Base-by-base conservation (phyloP, 2,797 vertebrate genomes). In the Aeoliscus strigatus region DNA sequence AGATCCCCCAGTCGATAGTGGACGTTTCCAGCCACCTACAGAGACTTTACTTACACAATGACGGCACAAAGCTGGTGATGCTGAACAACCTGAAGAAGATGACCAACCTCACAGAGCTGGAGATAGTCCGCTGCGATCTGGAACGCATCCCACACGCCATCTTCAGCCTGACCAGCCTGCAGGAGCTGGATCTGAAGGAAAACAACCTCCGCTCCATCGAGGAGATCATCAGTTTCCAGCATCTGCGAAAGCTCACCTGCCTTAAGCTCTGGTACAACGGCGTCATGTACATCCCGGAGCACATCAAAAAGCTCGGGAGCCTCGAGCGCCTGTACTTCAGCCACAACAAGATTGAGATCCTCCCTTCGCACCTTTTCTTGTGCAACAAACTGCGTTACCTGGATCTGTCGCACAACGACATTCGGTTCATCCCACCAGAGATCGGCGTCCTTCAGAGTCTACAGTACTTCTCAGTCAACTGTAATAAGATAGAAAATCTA, bases 201-300 rank as follows among this genome's bases (percentile, higher is more conserved):
- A 99, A 99, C 65, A 94, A 86, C 79, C 93, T 99, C 70, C 90
- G 90, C 47, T 96, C 94, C 70, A 95, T 98, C 27, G 94, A 97
- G 80, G 96, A 98, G 86, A 89, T 97, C 67, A 93, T 97, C 70
- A 97, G 93, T 81, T 97, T 99, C 79, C 96, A 98, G 77, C 93
- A 98, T 72, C 88, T 98, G 39, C 97, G 93, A 87, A 92, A 93
- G 80, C 77, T 99, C 69, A 92, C 91, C 9, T 97, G 92, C 80
- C 91, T 99, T 47, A 99, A 97, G 73, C 77, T 99, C 58, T 98
- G 95, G 95, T 91, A 98, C 88, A 99, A 99, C 85, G 97, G 94
- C 83, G 97, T 99, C 35, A 89, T 89, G 28, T 89, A 75, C 75
- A 96, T 99, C 84, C 94, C 96, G 11, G 79, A 90, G 55, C 92